Conservation (phyloP, 2,113 vertebrate genomes). For the Scalopus aquaticus region DNA sequence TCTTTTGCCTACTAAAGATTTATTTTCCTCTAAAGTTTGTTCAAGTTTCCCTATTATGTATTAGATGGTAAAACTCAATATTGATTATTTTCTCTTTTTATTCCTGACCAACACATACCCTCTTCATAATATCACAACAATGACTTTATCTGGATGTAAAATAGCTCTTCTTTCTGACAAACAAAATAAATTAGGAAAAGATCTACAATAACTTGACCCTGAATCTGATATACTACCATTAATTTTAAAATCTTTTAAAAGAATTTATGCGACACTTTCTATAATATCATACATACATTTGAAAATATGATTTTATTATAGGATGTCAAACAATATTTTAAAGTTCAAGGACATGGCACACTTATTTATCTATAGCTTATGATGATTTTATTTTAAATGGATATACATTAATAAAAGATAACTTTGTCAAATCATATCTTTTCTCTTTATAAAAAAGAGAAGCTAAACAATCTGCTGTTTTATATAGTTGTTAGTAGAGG, state of each 20-base stretch:
- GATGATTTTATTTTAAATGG: slow-evolving; percentile 56
- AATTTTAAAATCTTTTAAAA: slow-evolving; percentile 19
- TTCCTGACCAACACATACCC: neutral
- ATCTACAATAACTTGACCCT: neutral
- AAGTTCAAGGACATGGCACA: slow-evolving; percentile 22
- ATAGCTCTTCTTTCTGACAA: neutral
- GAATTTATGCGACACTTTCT: neutral
- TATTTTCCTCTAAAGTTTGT: neutral
- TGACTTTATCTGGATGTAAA: neutral
- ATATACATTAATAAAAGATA: slow-evolving; percentile 58
- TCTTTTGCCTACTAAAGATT: neutral
- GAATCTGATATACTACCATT: neutral
- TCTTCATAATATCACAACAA: slow-evolving; percentile 20
- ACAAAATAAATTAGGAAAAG: slow-evolving; percentile 26
- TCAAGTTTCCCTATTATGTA: neutral
- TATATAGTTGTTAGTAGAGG: neutral
- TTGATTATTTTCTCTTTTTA: neutral
- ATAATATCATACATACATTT: neutral
- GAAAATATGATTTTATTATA: slow-evolving; percentile 46
- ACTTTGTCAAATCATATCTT: slow-evolving; percentile 6
- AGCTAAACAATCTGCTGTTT: neutral
- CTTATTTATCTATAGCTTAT: slow-evolving; percentile 31
- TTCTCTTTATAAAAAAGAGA: neutral
- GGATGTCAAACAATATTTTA: neutral
- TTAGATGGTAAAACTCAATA: neutral